Conservation (phyloP, 2,888 invertebrate species). For the Drosophila nr. medialis region DNA sequence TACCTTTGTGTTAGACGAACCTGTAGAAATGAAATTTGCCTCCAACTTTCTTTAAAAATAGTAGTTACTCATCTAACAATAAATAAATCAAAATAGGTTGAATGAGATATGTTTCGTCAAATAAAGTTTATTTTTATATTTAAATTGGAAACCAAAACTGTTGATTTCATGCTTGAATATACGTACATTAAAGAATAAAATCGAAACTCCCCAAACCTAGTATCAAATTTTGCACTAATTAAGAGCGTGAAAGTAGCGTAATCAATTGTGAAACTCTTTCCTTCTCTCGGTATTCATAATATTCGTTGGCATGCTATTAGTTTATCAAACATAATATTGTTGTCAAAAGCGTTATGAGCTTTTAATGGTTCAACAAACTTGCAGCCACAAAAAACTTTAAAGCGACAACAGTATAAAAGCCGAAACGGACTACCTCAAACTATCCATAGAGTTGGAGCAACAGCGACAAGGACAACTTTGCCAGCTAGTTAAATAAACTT, state of each 20-base stretch:
- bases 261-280: neutral
- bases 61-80: neutral
- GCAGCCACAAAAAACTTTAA: slow-evolving; percentile 64
- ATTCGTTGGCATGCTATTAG: slow-evolving; percentile 5
- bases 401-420: slow-evolving; percentile 18
- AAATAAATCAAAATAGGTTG: neutral
- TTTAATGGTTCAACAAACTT: slow-evolving; percentile 62
- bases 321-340: slow-evolving; percentile 28
- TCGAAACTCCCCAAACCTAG: neutral
- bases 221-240: neutral
- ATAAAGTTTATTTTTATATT: neutral
- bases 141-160: neutral
- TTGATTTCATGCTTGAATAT: accelerated
- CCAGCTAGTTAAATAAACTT: slow-evolving; percentile 67
- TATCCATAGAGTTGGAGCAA: neutral
- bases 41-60: too few relatives aligned
- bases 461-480: slow-evolving; percentile 36
- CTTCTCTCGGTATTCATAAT: slow-evolving; percentile 14
- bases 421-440: slow-evolving; percentile 14
- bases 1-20: too few relatives aligned
- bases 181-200: neutral
- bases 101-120: neutral
- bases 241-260: neutral
- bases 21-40: too few relatives aligned
- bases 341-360: slow-evolving; percentile 37